Conservation (phyloP, 2,113 vertebrate species). For the Pseudorasbora parva region DNA sequence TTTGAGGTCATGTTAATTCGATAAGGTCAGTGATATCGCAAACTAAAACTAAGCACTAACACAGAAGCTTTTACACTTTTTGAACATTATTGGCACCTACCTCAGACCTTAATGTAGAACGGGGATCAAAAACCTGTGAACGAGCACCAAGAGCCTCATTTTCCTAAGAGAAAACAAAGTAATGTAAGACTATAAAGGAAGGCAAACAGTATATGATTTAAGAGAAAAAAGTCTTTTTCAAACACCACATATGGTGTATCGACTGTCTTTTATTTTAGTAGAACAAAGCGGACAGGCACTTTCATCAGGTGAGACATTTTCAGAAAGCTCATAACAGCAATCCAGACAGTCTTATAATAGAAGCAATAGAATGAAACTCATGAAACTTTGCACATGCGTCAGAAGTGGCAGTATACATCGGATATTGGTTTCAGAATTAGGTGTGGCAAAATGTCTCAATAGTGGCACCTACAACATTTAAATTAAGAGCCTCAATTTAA, state of each 20-base stretch:
- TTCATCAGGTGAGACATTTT: background rate
- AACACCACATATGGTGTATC: background rate
- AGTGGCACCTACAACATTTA: no score
- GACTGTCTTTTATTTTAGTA: background rate
- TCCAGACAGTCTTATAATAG: background rate
- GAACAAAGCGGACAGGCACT: no score
- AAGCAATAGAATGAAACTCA: background rate
- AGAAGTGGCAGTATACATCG: no score
- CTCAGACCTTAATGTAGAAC: conserved; percentile 77
- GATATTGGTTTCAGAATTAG: no score
- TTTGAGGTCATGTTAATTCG: no score
- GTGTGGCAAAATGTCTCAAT: no score
- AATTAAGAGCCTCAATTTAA: no score
- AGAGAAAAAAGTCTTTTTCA: background rate
- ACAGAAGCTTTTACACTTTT: background rate
- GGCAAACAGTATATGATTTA: background rate
- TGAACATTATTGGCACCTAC: conserved; percentile 68
- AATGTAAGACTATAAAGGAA: background rate
- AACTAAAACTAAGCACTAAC: no score
- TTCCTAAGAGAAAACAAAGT: conserved; percentile 61
- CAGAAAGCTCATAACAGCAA: background rate
- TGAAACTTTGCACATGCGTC: no score
- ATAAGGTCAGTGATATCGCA: no score
- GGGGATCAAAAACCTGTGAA: conserved; percentile 81
- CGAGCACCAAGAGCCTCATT: conserved; percentile 80